Conservation (phyloP, 2,888 invertebrate species). For the Ernsta delagoae region DNA sequence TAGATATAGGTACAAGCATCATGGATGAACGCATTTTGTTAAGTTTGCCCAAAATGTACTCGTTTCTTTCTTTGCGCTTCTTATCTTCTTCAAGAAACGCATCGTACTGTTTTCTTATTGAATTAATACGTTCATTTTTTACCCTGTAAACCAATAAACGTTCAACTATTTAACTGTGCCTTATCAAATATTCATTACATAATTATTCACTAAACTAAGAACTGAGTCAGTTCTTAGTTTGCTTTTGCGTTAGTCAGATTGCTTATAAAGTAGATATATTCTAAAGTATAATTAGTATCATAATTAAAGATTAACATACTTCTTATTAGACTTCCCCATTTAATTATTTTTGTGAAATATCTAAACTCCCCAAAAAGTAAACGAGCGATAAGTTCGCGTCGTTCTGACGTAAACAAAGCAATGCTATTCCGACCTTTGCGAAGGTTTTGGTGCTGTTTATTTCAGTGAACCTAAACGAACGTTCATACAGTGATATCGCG, state of each 20-base stretch:
- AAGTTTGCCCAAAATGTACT: conserved; percentile 71
- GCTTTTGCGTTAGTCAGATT: too few species aligned
- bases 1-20: conserved; percentile 52
- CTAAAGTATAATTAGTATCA: too few species aligned
- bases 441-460: conserved; percentile 55
- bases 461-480: too few species aligned
- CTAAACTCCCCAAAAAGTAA: background rate
- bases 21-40: conserved; percentile 70
- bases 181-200: background rate
- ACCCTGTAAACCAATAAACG: conserved; percentile 54
- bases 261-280: too few species aligned
- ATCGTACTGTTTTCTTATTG: conserved; percentile 73
- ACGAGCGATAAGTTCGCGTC: conserved; percentile 20
- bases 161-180: background rate
- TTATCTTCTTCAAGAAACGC: conserved; percentile 76
- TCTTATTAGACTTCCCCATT: conserved; percentile 74
- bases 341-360: conserved; percentile 30
- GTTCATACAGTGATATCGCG: too few species aligned
- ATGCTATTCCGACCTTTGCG: conserved; percentile 71
- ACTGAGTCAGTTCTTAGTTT: too few species aligned
- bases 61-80: conserved; percentile 75
- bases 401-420: conserved; percentile 68
- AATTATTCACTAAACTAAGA: too few species aligned
- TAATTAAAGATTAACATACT: too few species aligned
- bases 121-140: conserved; percentile 69